Conservation (phyloP, 2,888 invertebrate genomes). For the Drosophila subsilvestris region DNA sequence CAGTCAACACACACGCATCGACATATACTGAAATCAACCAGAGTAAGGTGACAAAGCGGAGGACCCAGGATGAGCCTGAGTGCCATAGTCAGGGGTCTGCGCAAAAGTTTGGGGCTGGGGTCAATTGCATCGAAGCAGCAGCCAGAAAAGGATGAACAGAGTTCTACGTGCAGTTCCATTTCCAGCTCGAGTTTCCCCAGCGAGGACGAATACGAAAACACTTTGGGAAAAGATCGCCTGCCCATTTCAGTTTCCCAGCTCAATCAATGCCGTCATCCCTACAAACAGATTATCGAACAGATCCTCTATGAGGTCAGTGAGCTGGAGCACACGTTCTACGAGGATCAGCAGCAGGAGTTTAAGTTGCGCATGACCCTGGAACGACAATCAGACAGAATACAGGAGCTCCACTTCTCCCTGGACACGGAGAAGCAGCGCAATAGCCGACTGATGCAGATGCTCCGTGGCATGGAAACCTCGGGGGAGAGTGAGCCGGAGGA, state of each 20-base stretch:
- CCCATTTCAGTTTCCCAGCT: constrained; percentile 24
- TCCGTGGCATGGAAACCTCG: constrained; percentile 72
- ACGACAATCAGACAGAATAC: constrained; percentile 68
- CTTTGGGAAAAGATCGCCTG: constrained; percentile 4
- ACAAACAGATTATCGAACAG: constrained; percentile 58
- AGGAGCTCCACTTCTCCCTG: constrained; percentile 73
- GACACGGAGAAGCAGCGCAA: constrained; percentile 78
- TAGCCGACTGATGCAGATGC: constrained; percentile 75
- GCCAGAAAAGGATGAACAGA: neutral
- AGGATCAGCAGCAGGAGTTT: constrained; percentile 77
- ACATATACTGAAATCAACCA: constrained; percentile 13
- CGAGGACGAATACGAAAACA: constrained; percentile 22
- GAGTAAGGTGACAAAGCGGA: constrained; percentile 23
- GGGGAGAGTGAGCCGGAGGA: constrained; percentile 59
- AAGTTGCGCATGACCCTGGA: constrained; percentile 72
- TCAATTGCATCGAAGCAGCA: constrained; percentile 34
- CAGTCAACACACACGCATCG: constrained; percentile 21
- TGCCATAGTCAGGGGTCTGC: constrained; percentile 59
- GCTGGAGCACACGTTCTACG: constrained; percentile 75
- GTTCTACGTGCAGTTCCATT: neutral
- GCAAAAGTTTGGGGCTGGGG: constrained; percentile 50
- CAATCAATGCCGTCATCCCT: constrained; percentile 34
- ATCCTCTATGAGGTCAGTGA: constrained; percentile 73
- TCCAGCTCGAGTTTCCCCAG: neutral
- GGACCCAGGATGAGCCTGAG: constrained; percentile 60